Evolutionary conservation across 2,888 invertebrate species (phyloP), one percentile per base, ranked within the genome.

Genomic region (Baccha elongata): DNA sequence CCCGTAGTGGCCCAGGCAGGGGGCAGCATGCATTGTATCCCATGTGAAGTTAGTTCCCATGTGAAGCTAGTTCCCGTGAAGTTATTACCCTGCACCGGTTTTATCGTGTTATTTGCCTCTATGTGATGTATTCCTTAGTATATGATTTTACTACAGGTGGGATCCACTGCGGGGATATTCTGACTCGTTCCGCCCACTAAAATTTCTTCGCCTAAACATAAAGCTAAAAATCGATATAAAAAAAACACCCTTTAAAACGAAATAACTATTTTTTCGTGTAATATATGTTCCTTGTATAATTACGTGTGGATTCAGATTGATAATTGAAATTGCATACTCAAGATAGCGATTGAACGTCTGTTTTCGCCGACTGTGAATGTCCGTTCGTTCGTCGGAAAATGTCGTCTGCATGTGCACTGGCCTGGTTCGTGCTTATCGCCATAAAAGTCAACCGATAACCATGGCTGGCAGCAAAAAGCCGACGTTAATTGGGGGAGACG

Each of bases 271-370:
- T 2, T 53, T 19, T 35, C 19, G 11, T 0, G 32, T 19, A 58
- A 8, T 26, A 23, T 29, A 35, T 19, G 11, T 5, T 53, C 40
- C 15, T 29, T 40, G 29, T 68, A 10, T 23, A 68, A 68, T 75
- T 68, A 52, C 29, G 15, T 40, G 23, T 48, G 68, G 40, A 26
- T 37, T 40, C 35, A 46, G 55, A 64, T 64, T 74, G 73, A 80
- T 80, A 80, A 80, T 80, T 80, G 73, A 80, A 80, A 73, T 74
- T 68, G 62, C 73, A 68, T 37, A 40, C 23, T 0, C 62, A 35
- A 68, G 48, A 68, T 80, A 80, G 62, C 37, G 42, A 73, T 35
- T 64, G 40, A 52, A 48, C 58, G 35, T 42, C 58, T 21, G 48
- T 35, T 5, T 19, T 29, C 17, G 11, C 15, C 37, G n/a, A 13